A percentile compares a stretch with the other conserved stretches of the same genome.
Conservation (phyloP, 2,888 invertebrate species). For the Synergus japonicus region DNA sequence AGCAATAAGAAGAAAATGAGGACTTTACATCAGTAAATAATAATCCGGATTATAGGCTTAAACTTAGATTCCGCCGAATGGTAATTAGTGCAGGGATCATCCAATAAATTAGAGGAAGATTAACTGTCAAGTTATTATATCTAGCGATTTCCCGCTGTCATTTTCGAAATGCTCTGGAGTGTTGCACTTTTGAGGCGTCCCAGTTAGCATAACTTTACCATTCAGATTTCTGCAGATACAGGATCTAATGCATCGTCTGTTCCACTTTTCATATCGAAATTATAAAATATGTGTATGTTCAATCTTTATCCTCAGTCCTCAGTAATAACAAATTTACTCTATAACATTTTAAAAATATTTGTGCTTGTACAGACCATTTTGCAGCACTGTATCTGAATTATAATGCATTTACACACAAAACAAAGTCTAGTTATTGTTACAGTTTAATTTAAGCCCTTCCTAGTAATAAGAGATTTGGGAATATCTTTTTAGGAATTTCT, state of each 20-base stretch:
- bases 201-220: slow-evolving; percentile 33
- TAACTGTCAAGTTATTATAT: slow-evolving; percentile 48
- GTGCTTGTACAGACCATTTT: background rate
- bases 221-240: slow-evolving; percentile 46
- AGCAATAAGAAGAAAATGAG: no score
- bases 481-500: no score
- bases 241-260: slow-evolving; percentile 47
- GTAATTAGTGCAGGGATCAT: slow-evolving; percentile 44
- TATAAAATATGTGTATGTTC: background rate
- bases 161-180: slow-evolving; percentile 46
- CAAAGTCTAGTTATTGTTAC: no score
- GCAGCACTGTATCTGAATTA: background rate
- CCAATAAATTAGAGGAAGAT: slow-evolving; percentile 51
- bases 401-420: no score
- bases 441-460: no score
- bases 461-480: no score
- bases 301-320: slow-evolving; percentile 8
- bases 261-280: slow-evolving; percentile 25
- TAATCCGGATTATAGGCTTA: background rate
- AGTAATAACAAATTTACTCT: slow-evolving; percentile 24
- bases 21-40: background rate
- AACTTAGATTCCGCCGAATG: background rate
- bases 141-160: slow-evolving; percentile 51
- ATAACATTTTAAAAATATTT: slow-evolving; percentile 25
- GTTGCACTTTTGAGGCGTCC: slow-evolving; percentile 39